A percentile compares a stretch with the other conserved stretches of the same genome.
Conservation (phyloP, 2,797 vertebrate species). For the Danio aesculapii region DNA sequence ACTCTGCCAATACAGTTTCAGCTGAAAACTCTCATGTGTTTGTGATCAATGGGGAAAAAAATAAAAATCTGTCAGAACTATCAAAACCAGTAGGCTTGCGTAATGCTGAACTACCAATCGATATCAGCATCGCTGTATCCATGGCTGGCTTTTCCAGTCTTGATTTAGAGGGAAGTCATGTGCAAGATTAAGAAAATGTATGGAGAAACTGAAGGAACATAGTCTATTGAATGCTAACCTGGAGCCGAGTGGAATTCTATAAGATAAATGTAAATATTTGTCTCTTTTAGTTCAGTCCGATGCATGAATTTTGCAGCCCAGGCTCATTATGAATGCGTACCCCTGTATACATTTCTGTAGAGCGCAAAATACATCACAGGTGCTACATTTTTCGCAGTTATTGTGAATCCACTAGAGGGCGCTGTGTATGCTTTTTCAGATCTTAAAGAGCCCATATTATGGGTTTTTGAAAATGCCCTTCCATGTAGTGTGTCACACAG, state of each 20-base stretch:
- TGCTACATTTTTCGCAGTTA: no score
- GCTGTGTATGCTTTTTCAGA: no score
- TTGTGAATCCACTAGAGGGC: no score
- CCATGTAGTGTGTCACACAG: no score
- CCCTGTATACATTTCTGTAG: no score
- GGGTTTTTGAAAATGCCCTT: no score
- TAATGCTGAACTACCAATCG: conserved; percentile 50
- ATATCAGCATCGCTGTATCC: conserved; percentile 44
- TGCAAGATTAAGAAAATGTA: conserved; percentile 20
- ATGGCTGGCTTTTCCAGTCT: conserved; percentile 28
- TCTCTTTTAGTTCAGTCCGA: neutral
- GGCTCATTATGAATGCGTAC: no score
- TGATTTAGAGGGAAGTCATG: conserved; percentile 34
- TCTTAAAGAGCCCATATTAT: no score
- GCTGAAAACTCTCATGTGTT: neutral
- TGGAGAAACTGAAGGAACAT: neutral
- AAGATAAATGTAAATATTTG: neutral
- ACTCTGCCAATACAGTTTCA: neutral
- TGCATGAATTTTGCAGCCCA: no score
- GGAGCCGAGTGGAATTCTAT: neutral
- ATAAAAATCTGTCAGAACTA: conserved; percentile 36
- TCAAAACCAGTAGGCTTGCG: neutral
- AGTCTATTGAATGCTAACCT: conserved; percentile 22
- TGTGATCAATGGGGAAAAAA: conserved; percentile 34
- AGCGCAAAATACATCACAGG: no score